Evolutionary conservation across 2,888 invertebrate species (phyloP).

Genomic region (Acleris holmiana): DNA sequence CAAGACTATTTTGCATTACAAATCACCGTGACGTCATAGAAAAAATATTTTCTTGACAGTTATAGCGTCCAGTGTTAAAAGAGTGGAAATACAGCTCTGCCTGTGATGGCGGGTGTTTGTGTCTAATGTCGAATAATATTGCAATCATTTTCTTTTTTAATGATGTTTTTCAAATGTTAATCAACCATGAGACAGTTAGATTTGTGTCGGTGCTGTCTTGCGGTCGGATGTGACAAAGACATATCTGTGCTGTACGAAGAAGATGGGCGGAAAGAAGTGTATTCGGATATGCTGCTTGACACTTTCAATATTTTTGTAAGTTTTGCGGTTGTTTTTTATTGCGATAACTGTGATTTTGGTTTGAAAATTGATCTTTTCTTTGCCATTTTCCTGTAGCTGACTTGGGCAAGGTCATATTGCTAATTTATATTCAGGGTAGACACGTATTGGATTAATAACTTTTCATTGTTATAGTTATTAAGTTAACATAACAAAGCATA

Average conservation of each 20-base stretch:
- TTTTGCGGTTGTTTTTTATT: conserved; percentile 5
- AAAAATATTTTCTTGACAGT: not conserved
- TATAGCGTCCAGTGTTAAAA: conserved; percentile 20
- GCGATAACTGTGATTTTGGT: not conserved
- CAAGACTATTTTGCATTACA: not conserved
- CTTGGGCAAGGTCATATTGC: not conserved
- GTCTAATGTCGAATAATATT: conserved; percentile 5
- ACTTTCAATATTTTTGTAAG: conserved; percentile 51
- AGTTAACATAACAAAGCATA: no score
- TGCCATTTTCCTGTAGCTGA: not conserved
- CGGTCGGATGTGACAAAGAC: conserved; percentile 45
- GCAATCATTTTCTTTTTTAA: conserved; percentile 31
- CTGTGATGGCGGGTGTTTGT: conserved; percentile 42
- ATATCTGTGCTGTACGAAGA: conserved; percentile 44
- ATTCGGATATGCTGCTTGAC: conserved; percentile 44
- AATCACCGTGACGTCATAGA: conserved; percentile 1
- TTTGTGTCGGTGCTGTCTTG: conserved; percentile 48
- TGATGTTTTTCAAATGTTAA: conserved; percentile 5
- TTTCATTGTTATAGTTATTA: no score
- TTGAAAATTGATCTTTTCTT: no score
- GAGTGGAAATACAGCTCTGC: conserved; percentile 32
- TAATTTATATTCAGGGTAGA: not conserved
- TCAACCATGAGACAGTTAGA: conserved; percentile 36
- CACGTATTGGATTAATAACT: not conserved
- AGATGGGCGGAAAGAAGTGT: conserved; percentile 44